Conservation (phyloP, 2,888 invertebrate genomes). For the Megaustenia siamemsis region DNA sequence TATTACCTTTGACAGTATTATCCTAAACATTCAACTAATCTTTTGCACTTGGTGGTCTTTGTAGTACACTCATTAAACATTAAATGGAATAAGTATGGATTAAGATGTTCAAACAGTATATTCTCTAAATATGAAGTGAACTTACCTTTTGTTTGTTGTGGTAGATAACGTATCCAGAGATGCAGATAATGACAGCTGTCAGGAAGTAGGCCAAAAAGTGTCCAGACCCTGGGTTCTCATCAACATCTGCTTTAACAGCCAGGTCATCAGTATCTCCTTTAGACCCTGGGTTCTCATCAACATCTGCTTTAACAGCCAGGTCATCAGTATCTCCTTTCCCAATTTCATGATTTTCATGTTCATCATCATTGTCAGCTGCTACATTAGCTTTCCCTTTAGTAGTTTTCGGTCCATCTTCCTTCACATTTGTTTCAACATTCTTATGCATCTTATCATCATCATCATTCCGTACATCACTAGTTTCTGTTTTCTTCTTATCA, state of each 20-base stretch:
- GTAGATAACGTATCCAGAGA: conserved; percentile 84
- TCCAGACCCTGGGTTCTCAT: conserved; percentile 60
- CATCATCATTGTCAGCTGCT: not conserved
- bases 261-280: conserved; percentile 22
- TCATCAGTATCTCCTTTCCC: conserved; percentile 32
- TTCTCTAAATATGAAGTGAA: no score
- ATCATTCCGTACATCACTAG: not conserved
- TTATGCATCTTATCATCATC: not conserved
- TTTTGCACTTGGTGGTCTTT: no score
- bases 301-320: not conserved
- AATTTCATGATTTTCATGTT: not conserved
- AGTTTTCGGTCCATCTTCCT: not conserved
- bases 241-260: not conserved
- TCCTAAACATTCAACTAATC: no score
- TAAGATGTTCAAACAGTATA: no score
- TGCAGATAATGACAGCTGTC: conserved; percentile 83
- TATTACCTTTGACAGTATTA: no score
- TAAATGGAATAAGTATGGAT: no score
- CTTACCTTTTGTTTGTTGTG: conserved; percentile 85
- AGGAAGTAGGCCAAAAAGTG: conserved; percentile 87
- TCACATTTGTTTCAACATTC: not conserved
- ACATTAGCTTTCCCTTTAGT: not conserved
- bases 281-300: conserved; percentile 58
- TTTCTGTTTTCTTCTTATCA: no score
- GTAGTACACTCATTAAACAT: no score